These are phyloP conservation scores for Orgyia antiqua DNA, from an alignment of 2,888 invertebrate genomes.

Conservation along the genomic window DNA sequence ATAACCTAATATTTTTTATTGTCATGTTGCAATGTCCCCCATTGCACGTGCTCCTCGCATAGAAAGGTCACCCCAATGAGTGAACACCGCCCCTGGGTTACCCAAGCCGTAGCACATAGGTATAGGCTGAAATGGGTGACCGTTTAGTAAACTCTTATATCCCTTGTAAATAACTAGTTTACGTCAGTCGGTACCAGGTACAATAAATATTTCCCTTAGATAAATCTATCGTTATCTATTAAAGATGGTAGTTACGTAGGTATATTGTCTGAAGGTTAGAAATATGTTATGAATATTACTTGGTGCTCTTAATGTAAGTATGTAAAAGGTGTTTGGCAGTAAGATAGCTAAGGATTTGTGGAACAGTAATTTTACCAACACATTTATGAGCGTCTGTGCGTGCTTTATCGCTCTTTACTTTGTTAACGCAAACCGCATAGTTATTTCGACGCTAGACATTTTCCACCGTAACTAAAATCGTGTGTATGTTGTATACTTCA, in stretches of 20 bases:
- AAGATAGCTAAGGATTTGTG: slow-evolving; percentile 36
- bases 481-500: slow-evolving; percentile 27
- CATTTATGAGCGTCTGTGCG: slow-evolving; percentile 55
- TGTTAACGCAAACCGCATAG: slow-evolving; percentile 53
- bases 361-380: slow-evolving; percentile 35
- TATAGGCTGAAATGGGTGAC: too few species aligned
- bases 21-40: too few species aligned
- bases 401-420: slow-evolving; percentile 55
- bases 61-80: neutral
- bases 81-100: too few species aligned
- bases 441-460: slow-evolving; percentile 40
- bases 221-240: slow-evolving; percentile 3
- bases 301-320: slow-evolving; percentile 21
- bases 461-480: slow-evolving; percentile 36
- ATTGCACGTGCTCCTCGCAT: too few species aligned
- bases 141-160: too few species aligned
- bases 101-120: too few species aligned
- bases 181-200: too few species aligned
- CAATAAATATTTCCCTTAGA: slow-evolving; percentile 4
- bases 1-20: too few species aligned
- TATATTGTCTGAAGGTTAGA: slow-evolving; percentile 18
- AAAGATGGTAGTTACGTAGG: slow-evolving; percentile 6
- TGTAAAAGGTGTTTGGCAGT: slow-evolving; percentile 33
- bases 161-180: too few species aligned
- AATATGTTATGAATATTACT: slow-evolving; percentile 22